These are phyloP conservation scores for Burhinus oedicnemus DNA, from an alignment of 2,113 vertebrate genomes.

Conservation along the genomic window DNA sequence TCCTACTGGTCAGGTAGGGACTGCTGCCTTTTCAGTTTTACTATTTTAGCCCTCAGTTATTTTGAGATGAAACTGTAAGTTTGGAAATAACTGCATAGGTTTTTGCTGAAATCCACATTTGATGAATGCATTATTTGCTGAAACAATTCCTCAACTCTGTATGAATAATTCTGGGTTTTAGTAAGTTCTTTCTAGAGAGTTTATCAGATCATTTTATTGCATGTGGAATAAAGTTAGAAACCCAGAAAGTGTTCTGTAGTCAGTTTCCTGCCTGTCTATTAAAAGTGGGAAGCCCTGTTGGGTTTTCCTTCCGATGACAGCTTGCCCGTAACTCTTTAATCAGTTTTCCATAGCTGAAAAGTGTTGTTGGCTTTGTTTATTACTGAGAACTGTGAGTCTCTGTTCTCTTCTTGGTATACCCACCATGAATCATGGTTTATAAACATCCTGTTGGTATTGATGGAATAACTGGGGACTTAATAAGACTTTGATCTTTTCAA, in stretches of 20 bases:
- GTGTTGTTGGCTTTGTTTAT: slow-evolving; percentile 62
- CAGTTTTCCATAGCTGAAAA: slow-evolving; percentile 35
- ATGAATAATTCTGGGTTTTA: not conserved
- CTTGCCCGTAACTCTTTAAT: slow-evolving; percentile 65
- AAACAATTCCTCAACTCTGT: not conserved
- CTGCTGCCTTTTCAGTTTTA: not conserved
- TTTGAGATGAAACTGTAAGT: not conserved
- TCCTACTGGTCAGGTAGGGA: not conserved
- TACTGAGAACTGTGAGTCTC: not conserved
- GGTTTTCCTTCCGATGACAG: slow-evolving; percentile 53
- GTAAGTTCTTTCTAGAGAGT: not conserved
- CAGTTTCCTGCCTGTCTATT: slow-evolving; percentile 52
- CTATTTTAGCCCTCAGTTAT: not conserved
- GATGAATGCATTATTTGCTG: not conserved
- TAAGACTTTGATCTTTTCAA: slow-evolving; percentile 60
- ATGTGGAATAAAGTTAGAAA: not conserved
- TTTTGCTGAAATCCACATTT: not conserved
- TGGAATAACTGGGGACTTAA: slow-evolving; percentile 34
- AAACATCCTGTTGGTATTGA: slow-evolving; percentile 71
- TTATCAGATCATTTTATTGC: not conserved
- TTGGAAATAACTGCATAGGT: not conserved
- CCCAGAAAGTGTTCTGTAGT: slow-evolving; percentile 12
- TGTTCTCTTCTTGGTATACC: slow-evolving; percentile 65
- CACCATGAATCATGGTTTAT: slow-evolving; percentile 52
- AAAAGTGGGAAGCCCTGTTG: slow-evolving; percentile 63